Base-by-base conservation (phyloP, 2,888 invertebrate genomes). In the Nebria brevicollis region DNA sequence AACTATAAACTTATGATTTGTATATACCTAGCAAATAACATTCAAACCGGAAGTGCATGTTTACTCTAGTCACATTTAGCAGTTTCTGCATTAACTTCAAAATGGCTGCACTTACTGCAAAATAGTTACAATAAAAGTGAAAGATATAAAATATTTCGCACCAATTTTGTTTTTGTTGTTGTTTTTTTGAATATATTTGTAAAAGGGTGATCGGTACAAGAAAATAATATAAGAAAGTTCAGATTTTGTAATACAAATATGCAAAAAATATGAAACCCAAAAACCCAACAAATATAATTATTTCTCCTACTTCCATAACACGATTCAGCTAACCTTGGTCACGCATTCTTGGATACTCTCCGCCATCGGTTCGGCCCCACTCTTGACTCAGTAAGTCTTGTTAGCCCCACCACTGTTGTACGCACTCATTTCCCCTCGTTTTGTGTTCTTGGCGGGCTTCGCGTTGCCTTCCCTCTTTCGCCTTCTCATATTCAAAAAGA, bases 381-480 rank as follows among this genome's bases (percentile, higher is more conserved):
- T 54, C 7, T 13, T 54, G 13, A 70, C 26, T 7, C 4, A 5
- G 20, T 10, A 25, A 25, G 70, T 70, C 70, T 70, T 34, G 70
- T 70, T 70, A 70, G 10, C 70, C 70, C 70, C 34, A 70, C 70
- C 26, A 25, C 70, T 34, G 70, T 11, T 54, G 20, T 70, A 70
- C 70, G 70, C 70, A 70, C 25, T 8, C 70, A 70, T 34, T 70
- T 70, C 70, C 70, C 70, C 70, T 70, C 6, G 13, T 54, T 54
- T 54, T 20, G 25, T 43, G 79, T 66, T 79, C 79, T 79, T 79
- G 68, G 68, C 75, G 42, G 43, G 74, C 70, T 26, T 74, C 42
- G 42, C 74, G 75, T 66, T 54, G 54, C 66, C 66, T 66, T 42
- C 75, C 78, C 78, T 66, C 74, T 65, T 41, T 20, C 74, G 42